Conservation (phyloP, 2,888 invertebrate species). For the Platerodrilus igneus region DNA sequence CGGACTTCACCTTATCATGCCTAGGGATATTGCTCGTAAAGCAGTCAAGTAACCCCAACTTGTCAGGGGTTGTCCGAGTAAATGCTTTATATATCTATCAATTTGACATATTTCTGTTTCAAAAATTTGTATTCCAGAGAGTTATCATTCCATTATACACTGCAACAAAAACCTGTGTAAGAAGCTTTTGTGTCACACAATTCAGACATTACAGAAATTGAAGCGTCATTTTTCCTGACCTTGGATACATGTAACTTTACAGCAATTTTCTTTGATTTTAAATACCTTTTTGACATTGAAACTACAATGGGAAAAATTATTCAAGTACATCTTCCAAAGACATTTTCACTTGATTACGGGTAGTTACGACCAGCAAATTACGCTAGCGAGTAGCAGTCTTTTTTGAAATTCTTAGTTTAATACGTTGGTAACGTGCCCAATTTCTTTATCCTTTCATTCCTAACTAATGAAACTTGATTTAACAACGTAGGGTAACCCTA, state of each 20-base stretch:
- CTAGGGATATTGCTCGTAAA: slow-evolving; percentile 20
- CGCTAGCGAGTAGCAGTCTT: no score
- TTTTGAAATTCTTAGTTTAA: no score
- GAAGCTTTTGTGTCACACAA: no score
- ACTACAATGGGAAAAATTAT: slow-evolving; percentile 21
- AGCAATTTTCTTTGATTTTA: slow-evolving; percentile 24
- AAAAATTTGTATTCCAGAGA: no score
- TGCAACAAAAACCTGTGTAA: no score
- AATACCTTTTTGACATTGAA: slow-evolving; percentile 23
- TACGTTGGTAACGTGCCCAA: no score
- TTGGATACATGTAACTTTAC: slow-evolving; percentile 23
- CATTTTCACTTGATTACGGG: slow-evolving; percentile 21
- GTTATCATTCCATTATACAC: no score
- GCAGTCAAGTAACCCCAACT: slow-evolving; percentile 21
- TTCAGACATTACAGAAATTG: no score
- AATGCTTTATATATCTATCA: slow-evolving; percentile 22
- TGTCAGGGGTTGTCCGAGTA: slow-evolving; percentile 21
- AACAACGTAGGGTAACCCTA: no score
- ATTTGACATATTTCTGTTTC: no score
- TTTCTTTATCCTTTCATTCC: no score
- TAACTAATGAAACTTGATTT: no score
- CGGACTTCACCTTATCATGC: slow-evolving; percentile 22
- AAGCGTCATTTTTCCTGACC: slow-evolving; percentile 32
- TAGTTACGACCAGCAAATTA: slow-evolving; percentile 14
- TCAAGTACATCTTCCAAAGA: slow-evolving; percentile 5